Conservation (phyloP, 2,888 invertebrate genomes). For the Caenorhabditis sinica region DNA sequence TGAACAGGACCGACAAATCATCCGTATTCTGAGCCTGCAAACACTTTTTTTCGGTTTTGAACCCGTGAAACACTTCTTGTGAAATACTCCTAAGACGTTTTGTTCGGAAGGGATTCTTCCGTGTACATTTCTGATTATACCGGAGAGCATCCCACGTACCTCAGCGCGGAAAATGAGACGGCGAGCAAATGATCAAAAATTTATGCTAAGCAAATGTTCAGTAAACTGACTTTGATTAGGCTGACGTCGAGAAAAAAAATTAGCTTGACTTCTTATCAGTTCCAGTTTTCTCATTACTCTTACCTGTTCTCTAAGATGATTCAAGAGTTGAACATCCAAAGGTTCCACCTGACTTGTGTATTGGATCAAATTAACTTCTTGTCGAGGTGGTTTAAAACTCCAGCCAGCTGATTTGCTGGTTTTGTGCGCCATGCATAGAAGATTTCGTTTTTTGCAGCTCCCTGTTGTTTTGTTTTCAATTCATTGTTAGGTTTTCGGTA, state of each 20-base stretch:
- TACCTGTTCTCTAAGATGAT: constrained; percentile 71
- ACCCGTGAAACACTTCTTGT: constrained; percentile 53
- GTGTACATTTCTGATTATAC: constrained; percentile 48
- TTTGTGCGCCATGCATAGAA: constrained; percentile 71
- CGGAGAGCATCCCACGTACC: constrained; percentile 19
- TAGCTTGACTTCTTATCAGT: not conserved
- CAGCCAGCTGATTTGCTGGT: constrained; percentile 73
- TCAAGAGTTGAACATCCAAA: constrained; percentile 65
- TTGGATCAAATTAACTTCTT: constrained; percentile 67
- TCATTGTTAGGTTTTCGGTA: constrained; percentile 59
- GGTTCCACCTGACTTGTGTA: constrained; percentile 67
- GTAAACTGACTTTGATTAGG: constrained; percentile 32
- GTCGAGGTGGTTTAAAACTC: constrained; percentile 72
- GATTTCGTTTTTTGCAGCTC: constrained; percentile 36
- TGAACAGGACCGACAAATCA: constrained; percentile 72
- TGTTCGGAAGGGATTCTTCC: constrained; percentile 21
- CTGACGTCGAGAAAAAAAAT: constrained; percentile 4
- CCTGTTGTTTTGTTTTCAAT: constrained; percentile 51
- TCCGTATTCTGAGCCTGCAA: constrained; percentile 68
- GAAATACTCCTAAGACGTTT: constrained; percentile 53
- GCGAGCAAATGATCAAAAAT: constrained; percentile 50
- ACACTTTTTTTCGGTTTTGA: not conserved
- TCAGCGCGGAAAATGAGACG: constrained; percentile 30
- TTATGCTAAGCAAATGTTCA: constrained; percentile 53
- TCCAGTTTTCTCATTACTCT: constrained; percentile 1